Evolutionary conservation across 2,113 vertebrate genomes (phyloP).

Genomic region (Saguinus imperator): DNA sequence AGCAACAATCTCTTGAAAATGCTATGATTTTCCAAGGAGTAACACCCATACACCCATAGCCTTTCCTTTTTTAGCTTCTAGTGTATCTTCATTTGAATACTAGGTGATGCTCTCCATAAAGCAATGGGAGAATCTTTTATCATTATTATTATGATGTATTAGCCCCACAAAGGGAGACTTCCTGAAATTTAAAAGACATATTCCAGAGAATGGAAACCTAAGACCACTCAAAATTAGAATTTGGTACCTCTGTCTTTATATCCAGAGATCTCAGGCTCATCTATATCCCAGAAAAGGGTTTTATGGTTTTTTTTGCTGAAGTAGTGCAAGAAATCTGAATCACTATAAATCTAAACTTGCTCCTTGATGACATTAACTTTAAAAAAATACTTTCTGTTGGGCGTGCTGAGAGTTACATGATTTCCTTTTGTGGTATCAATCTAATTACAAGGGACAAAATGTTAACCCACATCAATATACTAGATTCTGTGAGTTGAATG

Average conservation of each 20-base stretch:
- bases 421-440: conserved; percentile 37
- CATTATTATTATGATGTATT: neutral
- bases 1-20: neutral
- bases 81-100: neutral
- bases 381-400: conserved; percentile 23
- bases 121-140: neutral
- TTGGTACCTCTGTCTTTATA: neutral
- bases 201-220: neutral
- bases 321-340: neutral
- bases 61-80: neutral
- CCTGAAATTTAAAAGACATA: neutral
- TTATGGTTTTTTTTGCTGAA: neutral
- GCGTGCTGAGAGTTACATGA: conserved; percentile 32
- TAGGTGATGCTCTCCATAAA: neutral
- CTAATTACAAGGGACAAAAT: conserved; percentile 27
- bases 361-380: neutral
- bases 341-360: conserved; percentile 40
- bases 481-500: neutral
- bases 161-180: neutral
- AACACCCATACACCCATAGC: too few species aligned
- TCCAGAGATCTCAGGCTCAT: neutral
- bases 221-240: neutral
- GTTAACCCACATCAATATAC: neutral
- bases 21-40: neutral
- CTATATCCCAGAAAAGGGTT: neutral